Conservation (phyloP, 2,113 vertebrate genomes). For the Aegotheles bennettii region DNA sequence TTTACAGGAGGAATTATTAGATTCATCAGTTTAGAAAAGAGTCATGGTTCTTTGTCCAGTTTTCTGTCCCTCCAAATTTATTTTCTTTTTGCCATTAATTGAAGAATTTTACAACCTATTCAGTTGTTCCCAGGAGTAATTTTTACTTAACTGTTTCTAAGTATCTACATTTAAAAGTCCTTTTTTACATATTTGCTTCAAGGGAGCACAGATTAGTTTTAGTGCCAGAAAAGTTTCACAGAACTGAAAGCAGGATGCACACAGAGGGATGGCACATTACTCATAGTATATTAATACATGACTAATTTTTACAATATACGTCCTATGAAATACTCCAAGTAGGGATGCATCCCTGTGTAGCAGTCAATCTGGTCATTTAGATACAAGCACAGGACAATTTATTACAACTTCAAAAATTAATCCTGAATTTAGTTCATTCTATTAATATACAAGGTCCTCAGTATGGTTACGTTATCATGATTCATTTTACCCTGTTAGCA, state of each 20-base stretch:
- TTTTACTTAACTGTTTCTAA: not conserved
- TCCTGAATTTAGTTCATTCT: not conserved
- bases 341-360: not conserved
- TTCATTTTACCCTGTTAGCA: not conserved
- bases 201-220: not conserved
- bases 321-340: accelerated
- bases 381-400: not conserved
- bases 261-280: not conserved
- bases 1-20: not conserved
- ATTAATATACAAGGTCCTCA: not conserved
- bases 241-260: not conserved
- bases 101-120: not conserved
- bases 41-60: not conserved
- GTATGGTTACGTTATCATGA: not conserved
- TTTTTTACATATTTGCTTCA: not conserved
- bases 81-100: not conserved
- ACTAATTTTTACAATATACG: not conserved
- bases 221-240: not conserved
- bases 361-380: accelerated
- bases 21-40: not conserved
- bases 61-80: not conserved
- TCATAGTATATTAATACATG: not conserved
- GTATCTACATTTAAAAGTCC: not conserved
- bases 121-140: not conserved
- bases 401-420: not conserved